Conservation (phyloP, 2,797 vertebrate genomes). For the Gobionotothen gibberifrons region DNA sequence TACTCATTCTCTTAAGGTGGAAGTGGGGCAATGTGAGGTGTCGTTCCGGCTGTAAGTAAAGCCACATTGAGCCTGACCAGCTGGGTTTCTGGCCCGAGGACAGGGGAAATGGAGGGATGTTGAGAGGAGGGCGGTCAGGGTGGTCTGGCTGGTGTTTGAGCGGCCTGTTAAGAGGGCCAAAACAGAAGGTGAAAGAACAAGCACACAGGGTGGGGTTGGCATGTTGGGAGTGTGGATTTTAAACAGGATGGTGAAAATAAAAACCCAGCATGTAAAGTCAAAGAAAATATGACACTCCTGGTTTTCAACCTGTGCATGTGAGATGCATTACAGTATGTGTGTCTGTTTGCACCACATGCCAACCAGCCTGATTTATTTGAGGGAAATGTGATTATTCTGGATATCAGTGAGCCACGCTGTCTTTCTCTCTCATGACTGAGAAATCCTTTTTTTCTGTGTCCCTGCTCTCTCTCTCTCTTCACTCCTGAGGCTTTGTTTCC, state of each 20-base stretch:
- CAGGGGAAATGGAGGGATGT: constrained; percentile 46
- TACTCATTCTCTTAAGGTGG: constrained; percentile 92
- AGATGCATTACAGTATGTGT: constrained; percentile 32
- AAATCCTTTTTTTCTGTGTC: too few species aligned
- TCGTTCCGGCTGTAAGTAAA: constrained; percentile 61
- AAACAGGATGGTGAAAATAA: constrained; percentile 38
- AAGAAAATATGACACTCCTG: constrained; percentile 53
- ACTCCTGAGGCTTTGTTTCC: constrained; percentile 81
- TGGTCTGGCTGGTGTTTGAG: constrained; percentile 57
- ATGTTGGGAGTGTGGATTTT: constrained; percentile 25
- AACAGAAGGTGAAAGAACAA: constrained; percentile 62
- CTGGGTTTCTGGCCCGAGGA: constrained; percentile 36
- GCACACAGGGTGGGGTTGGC: constrained; percentile 63
- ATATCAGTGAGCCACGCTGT: constrained; percentile 78
- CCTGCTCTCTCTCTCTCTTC: constrained; percentile 43
- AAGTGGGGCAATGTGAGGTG: constrained; percentile 68
- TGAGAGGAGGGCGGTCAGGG: constrained; percentile 58
- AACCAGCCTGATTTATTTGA: constrained; percentile 76
- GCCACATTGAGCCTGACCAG: constrained; percentile 62
- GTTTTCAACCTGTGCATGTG: constrained; percentile 65
- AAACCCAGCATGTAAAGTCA: constrained; percentile 52
- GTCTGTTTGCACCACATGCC: constrained; percentile 66
- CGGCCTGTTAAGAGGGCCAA: constrained; percentile 56
- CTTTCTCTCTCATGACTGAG: constrained; percentile 40
- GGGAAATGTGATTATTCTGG: constrained; percentile 83